Evolutionary conservation across 92 coral and sea anemone genomes (phyloP).

Genomic region (Porites lobata): DNA sequence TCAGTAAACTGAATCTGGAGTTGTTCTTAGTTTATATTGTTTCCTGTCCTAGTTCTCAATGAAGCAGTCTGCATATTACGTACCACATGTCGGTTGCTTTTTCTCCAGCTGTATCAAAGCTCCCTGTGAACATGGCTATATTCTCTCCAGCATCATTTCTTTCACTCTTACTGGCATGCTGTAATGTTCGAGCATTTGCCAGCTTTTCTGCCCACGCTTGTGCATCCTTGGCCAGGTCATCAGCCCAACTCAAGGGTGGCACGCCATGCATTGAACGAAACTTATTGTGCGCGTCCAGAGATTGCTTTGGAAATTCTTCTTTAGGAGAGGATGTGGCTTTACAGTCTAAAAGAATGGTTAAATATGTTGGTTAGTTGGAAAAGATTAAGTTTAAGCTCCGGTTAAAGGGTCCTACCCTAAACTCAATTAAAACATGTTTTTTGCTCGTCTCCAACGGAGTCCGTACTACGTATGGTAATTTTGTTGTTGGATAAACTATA

Average conservation of each 20-base stretch:
- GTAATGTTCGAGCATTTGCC: slow-evolving; percentile 81
- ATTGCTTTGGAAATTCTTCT: slow-evolving; percentile 76
- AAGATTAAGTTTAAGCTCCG: no score
- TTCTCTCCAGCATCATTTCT: slow-evolving; percentile 91
- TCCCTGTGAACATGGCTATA: slow-evolving; percentile 89
- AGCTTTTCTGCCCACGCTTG: slow-evolving; percentile 96
- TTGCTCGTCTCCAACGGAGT: no score
- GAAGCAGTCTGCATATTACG: neutral
- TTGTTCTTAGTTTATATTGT: no score
- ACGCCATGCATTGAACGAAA: slow-evolving; percentile 90
- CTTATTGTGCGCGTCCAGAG: slow-evolving; percentile 86
- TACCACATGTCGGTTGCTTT: slow-evolving; percentile 90
- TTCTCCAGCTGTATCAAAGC: slow-evolving; percentile 82
- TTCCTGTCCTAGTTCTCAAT: no score
- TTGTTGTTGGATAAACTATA: no score
- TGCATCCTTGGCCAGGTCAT: slow-evolving; percentile 86
- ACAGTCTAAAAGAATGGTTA: neutral
- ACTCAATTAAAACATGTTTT: no score
- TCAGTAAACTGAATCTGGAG: no score
- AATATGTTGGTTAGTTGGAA: no score
- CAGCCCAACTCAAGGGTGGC: slow-evolving; percentile 85
- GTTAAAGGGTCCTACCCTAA: no score
- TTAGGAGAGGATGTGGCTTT: neutral
- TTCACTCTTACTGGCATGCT: slow-evolving; percentile 77
- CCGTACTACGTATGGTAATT: no score